These are phyloP conservation scores for Lissocephala sabroskyi DNA, from an alignment of 2,888 invertebrate species.

Conservation along the genomic window DNA sequence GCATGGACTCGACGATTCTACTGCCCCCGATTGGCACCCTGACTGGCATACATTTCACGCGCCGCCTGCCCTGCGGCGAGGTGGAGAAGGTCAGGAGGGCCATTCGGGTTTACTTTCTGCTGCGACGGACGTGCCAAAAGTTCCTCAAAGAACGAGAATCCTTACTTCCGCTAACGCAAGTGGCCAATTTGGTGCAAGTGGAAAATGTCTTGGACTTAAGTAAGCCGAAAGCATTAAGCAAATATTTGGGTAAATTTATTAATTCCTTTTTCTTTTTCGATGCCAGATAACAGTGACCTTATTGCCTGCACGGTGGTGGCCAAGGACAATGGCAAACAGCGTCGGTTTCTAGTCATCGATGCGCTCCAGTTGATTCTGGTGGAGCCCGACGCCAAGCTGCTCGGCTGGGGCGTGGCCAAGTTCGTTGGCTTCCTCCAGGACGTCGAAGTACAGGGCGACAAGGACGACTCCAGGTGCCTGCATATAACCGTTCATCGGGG, in stretches of 20 bases:
- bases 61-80: constrained; percentile 96
- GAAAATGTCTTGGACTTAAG: constrained; percentile 97
- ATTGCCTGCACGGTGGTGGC: constrained; percentile 95
- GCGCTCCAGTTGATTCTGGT: constrained; percentile 95
- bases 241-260: constrained; percentile 21
- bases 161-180: constrained; percentile 91
- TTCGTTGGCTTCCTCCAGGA: constrained; percentile 97
- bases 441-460: constrained; percentile 95
- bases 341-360: constrained; percentile 97
- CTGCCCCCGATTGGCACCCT: constrained; percentile 96
- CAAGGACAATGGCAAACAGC: constrained; percentile 90
- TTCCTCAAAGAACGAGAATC: constrained; percentile 87
- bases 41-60: constrained; percentile 95
- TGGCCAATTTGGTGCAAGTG: constrained; percentile 90
- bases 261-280: constrained; percentile 54
- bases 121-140: constrained; percentile 85
- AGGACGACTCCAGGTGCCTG: constrained; percentile 95
- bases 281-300: constrained; percentile 97
- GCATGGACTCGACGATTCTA: constrained; percentile 96
- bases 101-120: constrained; percentile 92
- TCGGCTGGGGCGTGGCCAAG: constrained; percentile 98
- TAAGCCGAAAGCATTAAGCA: no score
- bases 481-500: constrained; percentile 94
- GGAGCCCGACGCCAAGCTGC: constrained; percentile 93
- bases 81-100: constrained; percentile 90